Base-by-base conservation (phyloP, 35 echinoderm and acorn worm species). In the Chiridota heheva region DNA sequence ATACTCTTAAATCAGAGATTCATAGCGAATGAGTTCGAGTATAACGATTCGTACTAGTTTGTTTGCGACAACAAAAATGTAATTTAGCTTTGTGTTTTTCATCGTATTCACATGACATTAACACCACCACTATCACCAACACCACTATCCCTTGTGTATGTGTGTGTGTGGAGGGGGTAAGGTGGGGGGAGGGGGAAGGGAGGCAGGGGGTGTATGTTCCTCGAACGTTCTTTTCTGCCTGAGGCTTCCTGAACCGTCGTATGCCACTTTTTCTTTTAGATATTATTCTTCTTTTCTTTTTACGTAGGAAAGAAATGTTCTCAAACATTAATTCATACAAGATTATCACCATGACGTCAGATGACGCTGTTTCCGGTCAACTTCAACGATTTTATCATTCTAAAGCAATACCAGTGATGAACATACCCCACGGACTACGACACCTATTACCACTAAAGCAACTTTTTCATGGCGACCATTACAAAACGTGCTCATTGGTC, bases 311-410 rank as follows among this genome's bases (percentile, higher is more conserved):
- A 78, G 92, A 96, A 26, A 90, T 96, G 82, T 72, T 73, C 55
- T 62, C 72, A 7, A 90, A 82, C 70, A 90, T 96, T 70, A 96
- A 96, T 45, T 84, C 88, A 22, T 88, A 82, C 43, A 90, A 96
- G 44, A 83, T 96, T 22, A 90, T 96, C 8, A 96, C 92, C 7
- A 90, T 96, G 92, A 96, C 92, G 40, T 96, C 92, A 40, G 92
- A 96, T 82, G 92, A 96, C 78, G 92, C 81, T 53, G 71, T 81
- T 24, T 39, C 55, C 38, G 92, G 92, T 3, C 92, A 86, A 51
- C 73, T 96, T 39, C 43, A 79, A 46, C 87, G 92, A 29, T 87
- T 96, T 81, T 96, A 96, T 57, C 72, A 72, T 36, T 57, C 92
- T 33, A 90, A 96, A 73, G 77, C 87, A 13, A 90, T 76, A 27